Evolutionary conservation across 2,113 vertebrate species (phyloP).

Genomic region (Struthidea cinerea): DNA sequence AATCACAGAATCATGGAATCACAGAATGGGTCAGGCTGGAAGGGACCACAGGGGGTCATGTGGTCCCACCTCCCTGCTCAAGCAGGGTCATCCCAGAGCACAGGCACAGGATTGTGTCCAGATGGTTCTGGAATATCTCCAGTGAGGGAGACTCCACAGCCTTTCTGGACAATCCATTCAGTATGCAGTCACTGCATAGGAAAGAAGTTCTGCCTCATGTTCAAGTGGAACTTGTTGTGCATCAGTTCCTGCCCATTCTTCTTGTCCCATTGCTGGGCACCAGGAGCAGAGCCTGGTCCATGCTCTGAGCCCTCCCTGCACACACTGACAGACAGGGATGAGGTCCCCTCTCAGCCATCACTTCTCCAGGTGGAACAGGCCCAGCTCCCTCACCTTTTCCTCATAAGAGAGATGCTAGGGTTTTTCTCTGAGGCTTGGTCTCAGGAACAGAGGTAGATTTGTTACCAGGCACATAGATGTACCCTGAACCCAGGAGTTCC

Average conservation of each 20-base stretch:
- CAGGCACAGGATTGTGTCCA: neutral
- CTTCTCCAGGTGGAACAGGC: neutral
- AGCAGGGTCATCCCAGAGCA: neutral
- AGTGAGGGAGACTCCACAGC: neutral
- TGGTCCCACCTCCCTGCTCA: neutral
- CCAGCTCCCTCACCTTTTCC: neutral
- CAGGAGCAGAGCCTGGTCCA: neutral
- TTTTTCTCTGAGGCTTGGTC: neutral
- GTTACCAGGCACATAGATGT: neutral
- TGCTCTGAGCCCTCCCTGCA: neutral
- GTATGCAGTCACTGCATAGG: neutral
- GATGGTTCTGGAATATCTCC: neutral
- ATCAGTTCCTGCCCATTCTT: accelerated
- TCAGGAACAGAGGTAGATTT: neutral
- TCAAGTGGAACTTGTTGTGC: neutral
- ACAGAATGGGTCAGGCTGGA: neutral
- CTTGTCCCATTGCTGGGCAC: neutral
- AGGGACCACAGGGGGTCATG: neutral
- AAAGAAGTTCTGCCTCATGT: neutral
- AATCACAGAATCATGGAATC: neutral
- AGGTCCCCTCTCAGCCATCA: neutral
- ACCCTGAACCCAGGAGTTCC: neutral
- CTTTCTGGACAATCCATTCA: neutral
- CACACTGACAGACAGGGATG: neutral
- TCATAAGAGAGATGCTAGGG: neutral